phyloP scores from a whole-genome alignment of 2,113 vertebrate species.

The Tyrannus savana region DNA sequence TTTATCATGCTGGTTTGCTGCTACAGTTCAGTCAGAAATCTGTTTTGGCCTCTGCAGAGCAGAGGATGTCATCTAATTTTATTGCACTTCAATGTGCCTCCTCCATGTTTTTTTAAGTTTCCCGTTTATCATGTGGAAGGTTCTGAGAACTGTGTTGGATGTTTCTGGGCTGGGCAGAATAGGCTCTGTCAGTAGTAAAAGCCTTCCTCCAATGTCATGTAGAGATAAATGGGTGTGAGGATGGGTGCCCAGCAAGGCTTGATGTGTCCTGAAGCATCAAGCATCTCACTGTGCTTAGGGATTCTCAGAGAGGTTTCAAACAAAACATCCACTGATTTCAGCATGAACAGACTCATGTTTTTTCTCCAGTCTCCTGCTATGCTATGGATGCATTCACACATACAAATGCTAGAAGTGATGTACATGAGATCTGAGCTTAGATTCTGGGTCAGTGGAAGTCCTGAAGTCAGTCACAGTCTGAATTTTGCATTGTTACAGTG shows the following conservation, averaged over 20 bases:
- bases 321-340: not conserved
- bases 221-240: not conserved
- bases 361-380: not conserved
- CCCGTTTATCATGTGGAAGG: not conserved
- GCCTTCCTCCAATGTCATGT: not conserved
- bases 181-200: not conserved
- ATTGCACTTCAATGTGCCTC: not conserved
- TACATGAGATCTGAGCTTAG: not conserved
- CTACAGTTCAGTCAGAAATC: constrained; percentile 29
- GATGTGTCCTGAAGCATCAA: not conserved
- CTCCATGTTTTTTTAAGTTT: not conserved
- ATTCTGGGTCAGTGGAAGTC: not conserved
- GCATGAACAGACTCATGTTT: not conserved
- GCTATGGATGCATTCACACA: not conserved
- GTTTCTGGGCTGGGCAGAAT: not conserved
- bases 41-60: constrained; percentile 18
- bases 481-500: not conserved
- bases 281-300: not conserved
- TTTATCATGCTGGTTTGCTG: constrained; percentile 28
- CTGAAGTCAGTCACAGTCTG: not conserved
- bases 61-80: not conserved
- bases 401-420: not conserved
- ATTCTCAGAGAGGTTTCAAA: not conserved
- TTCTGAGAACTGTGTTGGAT: not conserved
- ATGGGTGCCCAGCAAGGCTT: not conserved